Evolutionary conservation across 23 tunicate species (phyloP).

Genomic region (Trididemnum clinides): DNA sequence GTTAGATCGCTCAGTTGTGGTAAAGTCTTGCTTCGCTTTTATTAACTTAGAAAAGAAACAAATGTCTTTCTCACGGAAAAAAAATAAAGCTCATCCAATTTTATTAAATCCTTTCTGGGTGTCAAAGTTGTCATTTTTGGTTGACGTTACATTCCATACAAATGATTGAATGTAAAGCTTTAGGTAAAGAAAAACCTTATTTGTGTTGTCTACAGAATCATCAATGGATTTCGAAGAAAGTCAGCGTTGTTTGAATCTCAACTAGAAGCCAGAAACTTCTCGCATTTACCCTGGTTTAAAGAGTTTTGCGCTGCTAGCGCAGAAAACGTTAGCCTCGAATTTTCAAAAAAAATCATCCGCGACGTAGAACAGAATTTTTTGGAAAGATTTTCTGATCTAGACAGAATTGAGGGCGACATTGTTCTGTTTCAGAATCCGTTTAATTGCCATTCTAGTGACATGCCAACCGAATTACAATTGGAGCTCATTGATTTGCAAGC

Average conservation of each 20-base stretch:
- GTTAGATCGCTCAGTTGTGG: constrained; percentile 41
- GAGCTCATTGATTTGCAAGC: constrained; percentile 40
- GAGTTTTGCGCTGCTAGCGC: constrained; percentile 27
- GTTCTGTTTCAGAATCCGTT: constrained; percentile 42
- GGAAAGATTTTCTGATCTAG: constrained; percentile 25
- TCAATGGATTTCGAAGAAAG: constrained; percentile 39
- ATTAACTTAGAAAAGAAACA: constrained; percentile 15
- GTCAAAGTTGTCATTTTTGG: constrained; percentile 35
- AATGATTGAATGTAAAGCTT: constrained; percentile 23
- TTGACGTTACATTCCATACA: constrained; percentile 11
- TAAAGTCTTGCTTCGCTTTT: constrained; percentile 25
- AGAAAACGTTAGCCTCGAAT: constrained; percentile 30
- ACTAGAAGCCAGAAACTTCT: constrained; percentile 23
- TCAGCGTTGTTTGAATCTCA: constrained; percentile 26
- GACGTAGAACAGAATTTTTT: constrained; percentile 17
- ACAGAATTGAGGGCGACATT: constrained; percentile 37
- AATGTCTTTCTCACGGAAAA: neutral
- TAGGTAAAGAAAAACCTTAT: constrained; percentile 24
- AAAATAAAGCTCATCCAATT: neutral
- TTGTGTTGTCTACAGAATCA: constrained; percentile 32
- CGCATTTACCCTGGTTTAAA: constrained; percentile 30
- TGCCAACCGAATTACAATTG: constrained; percentile 30
- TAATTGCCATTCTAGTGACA: constrained; percentile 6
- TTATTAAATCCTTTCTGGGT: neutral
- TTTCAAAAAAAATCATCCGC: constrained; percentile 1